Base-by-base conservation (phyloP, 2,113 vertebrate genomes). In the Synchiropus splendidus region DNA sequence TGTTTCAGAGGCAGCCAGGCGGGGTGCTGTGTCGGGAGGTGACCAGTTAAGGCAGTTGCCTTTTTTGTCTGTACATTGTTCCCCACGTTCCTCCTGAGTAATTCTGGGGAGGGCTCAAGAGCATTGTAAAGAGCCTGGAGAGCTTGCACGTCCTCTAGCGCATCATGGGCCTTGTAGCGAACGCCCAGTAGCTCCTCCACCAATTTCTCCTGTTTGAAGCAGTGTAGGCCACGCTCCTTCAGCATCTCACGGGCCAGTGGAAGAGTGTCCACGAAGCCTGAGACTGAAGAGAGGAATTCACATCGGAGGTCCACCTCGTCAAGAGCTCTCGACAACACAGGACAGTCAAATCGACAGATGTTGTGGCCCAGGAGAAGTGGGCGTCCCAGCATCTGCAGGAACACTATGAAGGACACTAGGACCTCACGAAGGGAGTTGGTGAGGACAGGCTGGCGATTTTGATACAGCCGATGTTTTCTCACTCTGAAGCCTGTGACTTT, bases 311-410 rank as follows among this genome's bases (percentile, higher is more conserved):
- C 53, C 31, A 79, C 54, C 11, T 74, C 45, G 1, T 77, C 73
- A 1, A 86, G 74, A 0, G 49, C 65, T 10, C 74, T 54, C 9
- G 36, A 41, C 43, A 86, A 35, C 12, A 81, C 35, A 0, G 32
- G 78, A 16, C 79, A 77, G 57, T 86, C 83, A 10, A 84, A 85
- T 16, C 61, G 39, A 2, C 70, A 71, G 12, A 76, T 79, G 58
- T 86, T 86, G 68, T 86, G 85, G 14, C 79, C 82, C 1, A 76
- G 3, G 6, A 86, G 38, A 0, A 85, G 51, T 0, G 82, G 85
- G 1, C 41, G 39, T 2, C 36, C 18, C 0, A 86, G 38, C 74
- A 74, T 72, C 16, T 16, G 61, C 1, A 86, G 66, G 44, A 86
- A 86, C 9, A 67, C 67, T 0, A 85, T 65, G 57, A 86, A 85